Evolutionary conservation across 2,797 vertebrate species (phyloP), one percentile per base, ranked within the genome.

Genomic region (Megaceryle alcyon): DNA sequence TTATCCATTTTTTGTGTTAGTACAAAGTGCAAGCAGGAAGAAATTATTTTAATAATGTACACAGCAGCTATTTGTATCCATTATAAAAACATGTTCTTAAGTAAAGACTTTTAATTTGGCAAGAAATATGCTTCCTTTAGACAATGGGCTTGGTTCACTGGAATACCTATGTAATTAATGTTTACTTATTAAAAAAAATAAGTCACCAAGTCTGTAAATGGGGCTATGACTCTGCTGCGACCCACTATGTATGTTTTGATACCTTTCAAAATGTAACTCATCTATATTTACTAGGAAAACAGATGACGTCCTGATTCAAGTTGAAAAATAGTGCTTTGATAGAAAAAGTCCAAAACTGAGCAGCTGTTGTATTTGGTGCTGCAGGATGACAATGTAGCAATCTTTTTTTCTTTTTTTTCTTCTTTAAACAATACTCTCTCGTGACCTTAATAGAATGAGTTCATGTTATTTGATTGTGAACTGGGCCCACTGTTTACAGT

Each of bases 101-200:
- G 33, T 95, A 94, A 90, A 89, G 19, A 71, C 80, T 92, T 85
- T 91, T 92, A 90, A 95, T 88, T 83, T 92, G 76, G 79, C 90
- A 95, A 88, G 95, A 96, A 96, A 88, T 31, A 41, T 88, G 75
- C 82, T 96, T 97, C 92, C 96, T 94, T 87, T 75, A 94, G 86
- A 92, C 95, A 93, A 71, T 94, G 94, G 94, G 91, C 92, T 96
- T 96, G 78, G 94, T 95, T 96, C 92, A 95, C 88, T 95, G 92
- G 56, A 95, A 94, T 91, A 86, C 61, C 92, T 94, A 63, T 77
- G 44, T 90, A 78, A 70, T 71, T 88, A 76, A 93, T 46, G 2
- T 88, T 77, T 94, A 48, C 73, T 64, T 77, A 59, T 31, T 69
- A 71, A 71, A 65, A 28, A 35, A 43, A 22, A 37, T 56, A 48